Conservation (phyloP, 2,113 vertebrate genomes). For the Dasyornis broadbenti region DNA sequence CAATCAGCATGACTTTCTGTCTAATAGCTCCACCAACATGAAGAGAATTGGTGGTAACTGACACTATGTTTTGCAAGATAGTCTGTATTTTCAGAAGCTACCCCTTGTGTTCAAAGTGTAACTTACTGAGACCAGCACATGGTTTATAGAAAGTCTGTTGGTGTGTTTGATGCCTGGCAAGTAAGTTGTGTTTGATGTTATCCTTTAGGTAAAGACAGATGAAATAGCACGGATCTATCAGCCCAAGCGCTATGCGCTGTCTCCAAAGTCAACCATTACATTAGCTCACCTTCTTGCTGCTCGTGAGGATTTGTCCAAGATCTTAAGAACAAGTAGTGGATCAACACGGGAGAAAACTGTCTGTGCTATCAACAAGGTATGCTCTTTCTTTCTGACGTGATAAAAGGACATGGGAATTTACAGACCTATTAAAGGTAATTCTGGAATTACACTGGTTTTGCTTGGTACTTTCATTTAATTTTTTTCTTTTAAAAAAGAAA, state of each 20-base stretch:
- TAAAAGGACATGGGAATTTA: neutral
- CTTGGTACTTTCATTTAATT: neutral
- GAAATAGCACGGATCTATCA: constrained; percentile 91
- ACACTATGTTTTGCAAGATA: neutral
- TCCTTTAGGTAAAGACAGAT: constrained; percentile 79
- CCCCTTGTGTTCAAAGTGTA: neutral
- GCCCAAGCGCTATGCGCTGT: constrained; percentile 84
- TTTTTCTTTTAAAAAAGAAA: neutral
- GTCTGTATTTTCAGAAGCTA: neutral
- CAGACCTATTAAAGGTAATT: neutral
- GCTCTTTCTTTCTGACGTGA: neutral
- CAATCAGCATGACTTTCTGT: neutral
- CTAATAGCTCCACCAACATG: neutral
- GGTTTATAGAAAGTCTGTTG: neutral
- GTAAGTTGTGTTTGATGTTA: neutral
- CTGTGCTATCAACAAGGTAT: constrained; percentile 92
- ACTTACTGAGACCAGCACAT: neutral
- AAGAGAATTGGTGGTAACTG: neutral
- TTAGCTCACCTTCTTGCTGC: constrained; percentile 87
- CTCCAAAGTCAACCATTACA: constrained; percentile 75
- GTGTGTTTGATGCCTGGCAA: neutral
- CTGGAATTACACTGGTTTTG: neutral
- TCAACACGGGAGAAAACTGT: constrained; percentile 80
- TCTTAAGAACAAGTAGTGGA: constrained; percentile 92
- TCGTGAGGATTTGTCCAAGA: constrained; percentile 87